These are phyloP conservation scores for Ladona fulva DNA, from an alignment of 1,140 invertebrate genomes.

Conservation along the genomic window DNA sequence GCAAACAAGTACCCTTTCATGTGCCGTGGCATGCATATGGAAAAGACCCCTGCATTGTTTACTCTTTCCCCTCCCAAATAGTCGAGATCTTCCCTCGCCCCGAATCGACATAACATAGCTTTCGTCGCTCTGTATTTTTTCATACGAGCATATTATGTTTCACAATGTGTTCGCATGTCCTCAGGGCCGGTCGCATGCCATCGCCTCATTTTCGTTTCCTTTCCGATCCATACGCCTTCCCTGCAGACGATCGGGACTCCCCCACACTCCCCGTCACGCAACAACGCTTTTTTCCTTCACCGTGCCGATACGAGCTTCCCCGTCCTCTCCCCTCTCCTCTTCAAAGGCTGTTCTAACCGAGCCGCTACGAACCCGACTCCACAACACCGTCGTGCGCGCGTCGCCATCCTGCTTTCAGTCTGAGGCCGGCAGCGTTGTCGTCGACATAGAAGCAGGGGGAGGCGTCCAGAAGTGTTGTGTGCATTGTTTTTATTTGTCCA, in stretches of 20 bases:
- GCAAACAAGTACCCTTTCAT: too few relatives aligned
- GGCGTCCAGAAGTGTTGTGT: not conserved
- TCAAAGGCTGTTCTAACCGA: not conserved
- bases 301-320: not conserved
- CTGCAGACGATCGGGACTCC: not conserved
- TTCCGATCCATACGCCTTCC: too few relatives aligned
- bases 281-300: not conserved
- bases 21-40: too few relatives aligned
- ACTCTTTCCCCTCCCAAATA: too few relatives aligned
- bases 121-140: too few relatives aligned
- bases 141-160: too few relatives aligned
- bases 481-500: not conserved
- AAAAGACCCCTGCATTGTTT: too few relatives aligned
- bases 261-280: not conserved
- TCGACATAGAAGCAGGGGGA: not conserved
- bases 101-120: too few relatives aligned
- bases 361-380: not conserved
- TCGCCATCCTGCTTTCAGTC: not conserved
- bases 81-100: too few relatives aligned
- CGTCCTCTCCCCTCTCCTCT: not conserved
- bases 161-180: too few relatives aligned
- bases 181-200: too few relatives aligned
- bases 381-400: not conserved
- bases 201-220: too few relatives aligned
- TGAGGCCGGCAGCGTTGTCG: slow-evolving; percentile 4